Percentiles rank a stretch among this genome's conserved stretches.
phyloP scores from a whole-genome alignment of 2,888 invertebrate species.

The Dynastes tityus region DNA sequence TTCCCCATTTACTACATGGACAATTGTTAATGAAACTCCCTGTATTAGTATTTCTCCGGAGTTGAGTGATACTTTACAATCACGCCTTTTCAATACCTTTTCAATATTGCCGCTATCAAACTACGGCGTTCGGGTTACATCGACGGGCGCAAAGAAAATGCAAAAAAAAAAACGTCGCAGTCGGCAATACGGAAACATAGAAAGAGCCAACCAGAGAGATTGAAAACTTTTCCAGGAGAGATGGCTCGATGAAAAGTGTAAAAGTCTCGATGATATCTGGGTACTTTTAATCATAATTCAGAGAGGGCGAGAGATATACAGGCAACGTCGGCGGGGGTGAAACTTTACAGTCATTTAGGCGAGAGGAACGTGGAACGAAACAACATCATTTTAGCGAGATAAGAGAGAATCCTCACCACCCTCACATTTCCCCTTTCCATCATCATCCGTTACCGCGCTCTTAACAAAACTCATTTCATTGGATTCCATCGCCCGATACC shows the following conservation, averaged over 20 bases:
- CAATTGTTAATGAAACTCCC: no score
- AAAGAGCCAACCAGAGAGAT: conserved; percentile 31
- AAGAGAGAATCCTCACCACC: conserved; percentile 55
- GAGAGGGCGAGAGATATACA: conserved; percentile 54
- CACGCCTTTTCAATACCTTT: conserved; percentile 6
- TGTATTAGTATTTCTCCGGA: neutral
- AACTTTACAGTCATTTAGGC: conserved; percentile 67
- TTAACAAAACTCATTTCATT: conserved; percentile 66
- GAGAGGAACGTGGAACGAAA: conserved; percentile 64
- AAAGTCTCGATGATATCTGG: conserved; percentile 50
- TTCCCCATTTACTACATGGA: no score
- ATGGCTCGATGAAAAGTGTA: conserved; percentile 46
- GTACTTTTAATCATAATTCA: conserved; percentile 67
- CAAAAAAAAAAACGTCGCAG: conserved; percentile 6
- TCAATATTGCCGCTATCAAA: neutral
- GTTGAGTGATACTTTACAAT: neutral
- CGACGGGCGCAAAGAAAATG: neutral
- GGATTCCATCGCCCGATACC: conserved; percentile 57
- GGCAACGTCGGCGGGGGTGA: conserved; percentile 57
- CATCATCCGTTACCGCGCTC: conserved; percentile 51
- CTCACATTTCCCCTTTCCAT: neutral
- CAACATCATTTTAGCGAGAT: conserved; percentile 64
- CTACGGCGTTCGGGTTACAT: neutral
- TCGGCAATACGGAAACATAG: conserved; percentile 10
- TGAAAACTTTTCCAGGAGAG: conserved; percentile 44